These are phyloP conservation scores for Hestina assimilis DNA, from an alignment of 1,140 invertebrate genomes.

Conservation along the genomic window DNA sequence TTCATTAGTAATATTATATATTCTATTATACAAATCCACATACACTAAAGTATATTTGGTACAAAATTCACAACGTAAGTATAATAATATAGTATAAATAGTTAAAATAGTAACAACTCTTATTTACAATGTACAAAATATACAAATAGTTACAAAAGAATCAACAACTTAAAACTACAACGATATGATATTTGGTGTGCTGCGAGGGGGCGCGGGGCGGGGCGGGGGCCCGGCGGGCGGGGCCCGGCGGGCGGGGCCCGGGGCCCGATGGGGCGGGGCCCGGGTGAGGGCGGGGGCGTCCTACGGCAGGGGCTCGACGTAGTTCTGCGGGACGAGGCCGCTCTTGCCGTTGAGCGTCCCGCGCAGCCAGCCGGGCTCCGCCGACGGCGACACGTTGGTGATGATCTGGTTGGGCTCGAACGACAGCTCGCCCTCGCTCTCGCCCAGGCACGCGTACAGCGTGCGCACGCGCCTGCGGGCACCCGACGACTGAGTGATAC, in stretches of 20 bases:
- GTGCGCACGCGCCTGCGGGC: slow-evolving; percentile 90
- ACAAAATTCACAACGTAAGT: slow-evolving; percentile 72
- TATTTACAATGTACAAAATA: slow-evolving; percentile 74
- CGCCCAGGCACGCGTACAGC: slow-evolving; percentile 96
- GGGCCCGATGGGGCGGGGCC: neutral
- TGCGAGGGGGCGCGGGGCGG: neutral
- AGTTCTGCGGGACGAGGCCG: slow-evolving; percentile 97
- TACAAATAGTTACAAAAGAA: slow-evolving; percentile 63
- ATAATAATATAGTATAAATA: slow-evolving; percentile 66
- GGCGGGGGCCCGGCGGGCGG: neutral
- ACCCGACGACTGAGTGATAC: slow-evolving; percentile 17
- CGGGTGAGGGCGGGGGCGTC: slow-evolving; percentile 4
- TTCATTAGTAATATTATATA: slow-evolving; percentile 29
- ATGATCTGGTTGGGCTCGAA: slow-evolving; percentile 99
- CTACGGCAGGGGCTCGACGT: slow-evolving; percentile 91
- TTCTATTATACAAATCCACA: slow-evolving; percentile 42
- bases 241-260: neutral
- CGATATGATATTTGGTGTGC: slow-evolving; percentile 43
- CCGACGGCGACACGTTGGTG: slow-evolving; percentile 93
- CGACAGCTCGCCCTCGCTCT: slow-evolving; percentile 97
- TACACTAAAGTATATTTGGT: slow-evolving; percentile 70
- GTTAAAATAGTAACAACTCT: slow-evolving; percentile 73
- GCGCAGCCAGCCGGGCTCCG: slow-evolving; percentile 98
- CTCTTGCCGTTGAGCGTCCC: slow-evolving; percentile 95
- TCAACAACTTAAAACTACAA: slow-evolving; percentile 48